phyloP scores from a whole-genome alignment of 2,113 vertebrate species.

The Myotis yumanensis region DNA sequence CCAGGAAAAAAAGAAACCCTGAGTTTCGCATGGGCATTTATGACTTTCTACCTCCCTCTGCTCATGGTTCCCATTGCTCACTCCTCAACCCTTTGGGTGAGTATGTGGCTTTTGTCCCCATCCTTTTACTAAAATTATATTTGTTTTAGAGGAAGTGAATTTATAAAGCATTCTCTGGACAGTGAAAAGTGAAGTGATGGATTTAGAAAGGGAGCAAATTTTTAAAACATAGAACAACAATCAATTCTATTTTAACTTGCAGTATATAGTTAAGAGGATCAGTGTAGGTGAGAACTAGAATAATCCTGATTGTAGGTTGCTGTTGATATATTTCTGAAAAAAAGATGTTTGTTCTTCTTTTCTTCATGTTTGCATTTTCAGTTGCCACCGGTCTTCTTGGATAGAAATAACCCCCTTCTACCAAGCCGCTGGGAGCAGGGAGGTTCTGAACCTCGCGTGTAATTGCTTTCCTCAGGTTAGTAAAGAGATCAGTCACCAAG shows the following conservation, averaged over 20 bases:
- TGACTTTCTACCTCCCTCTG: background rate
- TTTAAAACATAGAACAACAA: background rate
- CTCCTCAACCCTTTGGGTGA: background rate
- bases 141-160: slow-evolving; percentile 40
- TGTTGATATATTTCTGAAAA: background rate
- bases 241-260: slow-evolving; percentile 8
- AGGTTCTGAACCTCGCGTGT: slow-evolving; percentile 70
- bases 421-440: background rate
- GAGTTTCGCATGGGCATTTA: background rate
- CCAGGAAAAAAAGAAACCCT: background rate
- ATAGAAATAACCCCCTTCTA: slow-evolving; percentile 36
- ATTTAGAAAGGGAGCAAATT: slow-evolving; percentile 45
- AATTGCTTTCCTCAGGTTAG: slow-evolving; percentile 60
- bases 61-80: background rate
- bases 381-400: slow-evolving; percentile 14
- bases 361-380: slow-evolving; percentile 51
- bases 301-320: background rate
- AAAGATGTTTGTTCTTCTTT: slow-evolving; percentile 42
- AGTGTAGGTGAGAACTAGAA: background rate
- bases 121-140: background rate
- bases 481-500: slow-evolving; percentile 77
- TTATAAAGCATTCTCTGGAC: background rate
- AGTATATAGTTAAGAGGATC: background rate
- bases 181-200: slow-evolving; percentile 1
- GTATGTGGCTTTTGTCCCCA: background rate